Base-by-base conservation (phyloP, 2,113 vertebrate genomes). In the Catharus bicknelli region DNA sequence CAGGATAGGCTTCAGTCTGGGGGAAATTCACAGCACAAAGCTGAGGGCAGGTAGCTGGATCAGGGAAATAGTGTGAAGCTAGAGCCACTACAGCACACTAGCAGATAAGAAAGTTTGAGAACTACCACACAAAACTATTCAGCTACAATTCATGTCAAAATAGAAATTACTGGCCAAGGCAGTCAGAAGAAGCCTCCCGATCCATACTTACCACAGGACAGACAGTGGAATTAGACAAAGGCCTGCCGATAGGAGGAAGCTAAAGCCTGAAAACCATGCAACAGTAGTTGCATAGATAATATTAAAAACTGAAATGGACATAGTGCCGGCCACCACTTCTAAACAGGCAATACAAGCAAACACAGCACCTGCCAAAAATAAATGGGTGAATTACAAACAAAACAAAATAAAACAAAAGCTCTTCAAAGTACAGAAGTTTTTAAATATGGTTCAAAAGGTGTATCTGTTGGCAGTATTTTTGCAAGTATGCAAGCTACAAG, bases 321-420 rank as follows among this genome's bases (percentile, higher is more conserved):
- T 26, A 16, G 95, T 98, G 90, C 66, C 94, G 1, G 97, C 97
- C 62, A 99, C 86, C 67, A 96, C 98, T 88, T 99, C 99, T 92
- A 98, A 89, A 85, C 98, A 98, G 83, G 99, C 98, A 53, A 99
- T 96, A 61, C 98, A 99, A 62, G 98, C 99, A 94, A 99, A 99
- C 81, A 99, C 95, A 47, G 98, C 98, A 86, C 99, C 99, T 99
- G 97, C 51, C 88, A 94, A 92, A 95, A 87, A 78, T 34, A 90
- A 92, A 96, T 16, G 26, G 6, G 34, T 18, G 7, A 29, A 79
- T 93, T 90, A 96, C 14, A 83, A 93, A 90, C 58, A 73, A 84
- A 76, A 30, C 13, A 73, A 53, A 63, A 43, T 25, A 47, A 68
- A 62, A 7, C 9, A 29, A 57, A 38, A 50, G 5, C 9, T 14